Evolutionary conservation across 2,797 vertebrate species (phyloP).

Genomic region (Ambastaia sidthimunki): DNA sequence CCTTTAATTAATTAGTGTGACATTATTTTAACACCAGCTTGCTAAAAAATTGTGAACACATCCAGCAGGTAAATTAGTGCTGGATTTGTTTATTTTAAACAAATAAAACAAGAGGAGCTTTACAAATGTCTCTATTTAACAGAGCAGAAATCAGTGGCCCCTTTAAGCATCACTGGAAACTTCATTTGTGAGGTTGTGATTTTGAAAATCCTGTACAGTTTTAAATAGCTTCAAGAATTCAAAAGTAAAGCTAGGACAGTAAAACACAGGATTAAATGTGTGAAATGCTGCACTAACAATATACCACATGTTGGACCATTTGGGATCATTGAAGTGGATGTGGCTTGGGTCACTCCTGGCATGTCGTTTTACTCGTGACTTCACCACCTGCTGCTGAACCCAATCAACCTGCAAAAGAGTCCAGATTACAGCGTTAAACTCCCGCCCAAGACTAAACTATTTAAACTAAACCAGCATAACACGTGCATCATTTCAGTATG

Average conservation of each 20-base stretch:
- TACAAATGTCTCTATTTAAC: conserved; percentile 9
- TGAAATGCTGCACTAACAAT: conserved; percentile 80
- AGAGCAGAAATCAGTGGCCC: conserved; percentile 13
- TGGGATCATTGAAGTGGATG: conserved; percentile 87
- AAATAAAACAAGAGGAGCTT: conserved; percentile 36
- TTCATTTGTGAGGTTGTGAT: background rate
- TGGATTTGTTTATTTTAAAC: background rate
- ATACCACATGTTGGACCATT: conserved; percentile 97
- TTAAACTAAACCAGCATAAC: background rate
- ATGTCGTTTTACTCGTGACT: conserved; percentile 85
- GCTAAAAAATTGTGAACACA: too few species aligned
- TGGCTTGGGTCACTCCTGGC: conserved; percentile 68
- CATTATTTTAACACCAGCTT: too few species aligned
- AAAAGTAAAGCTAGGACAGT: background rate
- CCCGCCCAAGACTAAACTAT: conserved; percentile 34
- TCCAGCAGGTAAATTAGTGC: too few species aligned
- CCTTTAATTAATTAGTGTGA: too few species aligned
- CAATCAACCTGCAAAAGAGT: conserved; percentile 82
- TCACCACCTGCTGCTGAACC: conserved; percentile 89
- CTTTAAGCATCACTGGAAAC: conserved; percentile 1
- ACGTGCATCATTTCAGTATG: too few species aligned
- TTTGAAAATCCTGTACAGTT: too few species aligned
- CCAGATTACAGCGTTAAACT: background rate
- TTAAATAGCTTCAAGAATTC: background rate
- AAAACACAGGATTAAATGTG: background rate